Percentiles rank a stretch among this genome's conserved stretches.
phyloP scores from a whole-genome alignment of 2,113 vertebrate genomes.

The Calcarius ornatus region DNA sequence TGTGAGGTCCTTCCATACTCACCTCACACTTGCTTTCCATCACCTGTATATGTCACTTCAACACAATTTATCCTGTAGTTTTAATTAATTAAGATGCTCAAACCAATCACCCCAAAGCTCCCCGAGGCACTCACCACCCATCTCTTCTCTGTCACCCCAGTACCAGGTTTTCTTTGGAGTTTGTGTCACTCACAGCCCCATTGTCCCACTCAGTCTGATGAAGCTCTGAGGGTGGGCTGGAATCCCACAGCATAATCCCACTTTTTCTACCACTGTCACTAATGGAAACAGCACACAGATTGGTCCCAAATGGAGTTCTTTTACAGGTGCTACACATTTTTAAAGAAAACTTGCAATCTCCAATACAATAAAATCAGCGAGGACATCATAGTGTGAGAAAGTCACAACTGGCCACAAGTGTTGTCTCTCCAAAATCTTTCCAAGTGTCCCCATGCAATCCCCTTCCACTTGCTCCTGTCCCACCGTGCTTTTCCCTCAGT shows the following conservation, averaged over 20 bases:
- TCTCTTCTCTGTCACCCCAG: rapidly evolving
- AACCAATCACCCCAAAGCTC: neutral
- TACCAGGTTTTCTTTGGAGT: neutral
- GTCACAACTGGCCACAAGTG: rapidly evolving
- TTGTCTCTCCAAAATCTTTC: neutral
- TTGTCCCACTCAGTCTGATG: neutral
- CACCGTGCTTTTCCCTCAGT: neutral
- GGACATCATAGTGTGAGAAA: neutral
- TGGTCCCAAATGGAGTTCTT: neutral
- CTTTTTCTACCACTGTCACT: too few relatives aligned
- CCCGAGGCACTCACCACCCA: rapidly evolving
- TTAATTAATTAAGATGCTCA: neutral
- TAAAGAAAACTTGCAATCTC: neutral
- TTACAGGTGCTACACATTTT: neutral
- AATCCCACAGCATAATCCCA: neutral
- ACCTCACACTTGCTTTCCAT: neutral
- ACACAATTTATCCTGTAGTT: neutral
- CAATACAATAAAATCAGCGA: neutral
- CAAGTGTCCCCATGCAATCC: neutral
- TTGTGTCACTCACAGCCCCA: neutral
- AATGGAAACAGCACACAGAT: neutral
- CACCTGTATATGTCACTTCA: neutral
- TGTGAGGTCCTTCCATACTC: neutral
- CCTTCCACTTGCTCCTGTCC: neutral
- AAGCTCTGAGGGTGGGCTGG: rapidly evolving